Evolutionary conservation across 1,140 invertebrate genomes (phyloP), one percentile per base, ranked within the genome.

Genomic region (Trichoplusia ni): DNA sequence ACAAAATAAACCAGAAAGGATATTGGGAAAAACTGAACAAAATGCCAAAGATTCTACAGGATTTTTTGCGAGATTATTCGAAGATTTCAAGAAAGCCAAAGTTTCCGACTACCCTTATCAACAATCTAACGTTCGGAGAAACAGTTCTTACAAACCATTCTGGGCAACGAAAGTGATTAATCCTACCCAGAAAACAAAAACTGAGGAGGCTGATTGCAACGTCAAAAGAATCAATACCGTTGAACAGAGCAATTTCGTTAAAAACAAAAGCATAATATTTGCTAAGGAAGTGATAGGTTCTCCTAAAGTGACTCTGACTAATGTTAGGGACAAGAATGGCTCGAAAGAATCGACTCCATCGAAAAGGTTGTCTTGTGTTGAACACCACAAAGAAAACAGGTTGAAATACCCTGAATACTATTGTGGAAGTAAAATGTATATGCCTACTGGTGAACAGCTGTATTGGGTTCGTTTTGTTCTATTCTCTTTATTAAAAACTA

Each of bases 351-450:
- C n/a, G n/a, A 44, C 62, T 4, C 58, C 73, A 1, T 13, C 11
- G 27, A 81, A 81, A 37, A 81, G 49, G 59, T 31, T 72, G 14
- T 84, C 77, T 0, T 60, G 61, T 33, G 76, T 90, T 4, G 73
- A 73, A 13, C 38, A 66, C 14, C 79, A 74, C 67, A 77, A 73
- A n/a, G 69, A 73, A 9, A 64, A 86, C 46, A 76, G 67, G 14
- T 54, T 90, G 25, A 84, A 66, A 47, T n/a, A 75, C 27, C 85
- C 85, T 1, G 46, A 67, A 0, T 64, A 31, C 59, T 86, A 88
- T 33, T 73, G 70, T 37, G 88, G 88, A 7, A 90, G 86, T 49
- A 60, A 89, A 66, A 83, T 86, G 84, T 74, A 31, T 38, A 87
- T 88, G 83, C 81, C 82, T 1, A 81, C 80, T 4, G 88, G 88